Conservation (phyloP, 2,113 vertebrate genomes). For the Eurystomus gularis region DNA sequence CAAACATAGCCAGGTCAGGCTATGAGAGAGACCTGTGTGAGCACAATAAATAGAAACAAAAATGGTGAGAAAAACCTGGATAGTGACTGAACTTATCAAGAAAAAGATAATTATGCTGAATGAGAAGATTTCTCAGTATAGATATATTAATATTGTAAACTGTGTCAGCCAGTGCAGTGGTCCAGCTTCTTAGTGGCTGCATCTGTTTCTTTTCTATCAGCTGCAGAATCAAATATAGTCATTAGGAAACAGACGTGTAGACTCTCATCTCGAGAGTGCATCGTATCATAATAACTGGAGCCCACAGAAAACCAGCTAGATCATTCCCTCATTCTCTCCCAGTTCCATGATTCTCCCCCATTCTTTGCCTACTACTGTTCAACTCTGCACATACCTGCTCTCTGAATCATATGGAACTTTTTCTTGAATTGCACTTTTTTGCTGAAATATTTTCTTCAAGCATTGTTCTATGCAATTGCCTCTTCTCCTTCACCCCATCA, state of each 20-base stretch:
- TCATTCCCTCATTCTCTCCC: background rate
- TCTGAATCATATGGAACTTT: background rate
- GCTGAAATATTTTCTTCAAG: background rate
- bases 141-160: background rate
- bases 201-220: conserved; percentile 12
- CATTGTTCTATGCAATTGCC: background rate
- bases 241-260: background rate
- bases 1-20: background rate
- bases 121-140: background rate
- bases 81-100: background rate
- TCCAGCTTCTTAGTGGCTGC: background rate
- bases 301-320: background rate
- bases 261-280: background rate
- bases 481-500: background rate
- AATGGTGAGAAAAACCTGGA: background rate
- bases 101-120: background rate
- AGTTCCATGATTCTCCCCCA: background rate
- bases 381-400: background rate
- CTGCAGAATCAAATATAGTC: background rate
- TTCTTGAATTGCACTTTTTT: background rate
- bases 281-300: background rate
- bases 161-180: background rate
- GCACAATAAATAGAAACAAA: background rate
- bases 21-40: background rate
- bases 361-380: background rate